Evolutionary conservation across 2,797 vertebrate species (phyloP), one percentile per base, ranked within the genome.

Genomic region (Gymnodraco acuticeps): DNA sequence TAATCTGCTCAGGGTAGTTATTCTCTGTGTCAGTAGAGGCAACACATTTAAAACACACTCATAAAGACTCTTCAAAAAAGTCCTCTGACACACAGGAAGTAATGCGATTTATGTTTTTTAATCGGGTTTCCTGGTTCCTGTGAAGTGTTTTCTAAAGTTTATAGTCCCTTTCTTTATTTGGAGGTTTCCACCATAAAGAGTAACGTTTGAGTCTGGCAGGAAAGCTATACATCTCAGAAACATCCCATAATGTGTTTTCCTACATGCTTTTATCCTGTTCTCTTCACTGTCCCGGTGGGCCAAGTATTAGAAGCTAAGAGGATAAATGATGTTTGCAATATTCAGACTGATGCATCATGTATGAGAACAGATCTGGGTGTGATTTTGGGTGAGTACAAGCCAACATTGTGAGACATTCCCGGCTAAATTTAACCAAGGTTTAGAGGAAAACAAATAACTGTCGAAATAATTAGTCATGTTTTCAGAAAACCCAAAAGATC

Each of bases 391-490:
- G 45, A 42, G 46, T 3, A 20, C 17, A 68, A 60, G 43, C 55
- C 15, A 23, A 56, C 52, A 60, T 51, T 72, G 66, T 43, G 10
- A 73, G 47, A 47, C 5, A 10, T 51, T 66, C 15, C 56, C 5
- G n/a, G 12, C 59, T 61, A 14, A 41, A 50, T 10, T 56, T 10
- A 70, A 72, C 7, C 58, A 52, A 23, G 13, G 27, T 4, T 69
- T 38, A 13, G 70, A 64, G 10, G 7, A 38, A 59, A 70, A 59
- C 56, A 60, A 66, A 62, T 58, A 68, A 63, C 53, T 78, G 52
- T 62, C 52, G n/a, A 47, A 59, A 70, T 31, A 73, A 42, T 45
- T 45, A 69, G 71, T 74, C 41, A 50, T 58, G 61, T 73, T 76
- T 80, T 65, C 52, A 64, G 52, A 45, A 70, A 38, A 38, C 33